Percentiles rank a stretch among this genome's conserved stretches.
Conservation (phyloP, 2,113 vertebrate species). For the Hippocampus barbouri region DNA sequence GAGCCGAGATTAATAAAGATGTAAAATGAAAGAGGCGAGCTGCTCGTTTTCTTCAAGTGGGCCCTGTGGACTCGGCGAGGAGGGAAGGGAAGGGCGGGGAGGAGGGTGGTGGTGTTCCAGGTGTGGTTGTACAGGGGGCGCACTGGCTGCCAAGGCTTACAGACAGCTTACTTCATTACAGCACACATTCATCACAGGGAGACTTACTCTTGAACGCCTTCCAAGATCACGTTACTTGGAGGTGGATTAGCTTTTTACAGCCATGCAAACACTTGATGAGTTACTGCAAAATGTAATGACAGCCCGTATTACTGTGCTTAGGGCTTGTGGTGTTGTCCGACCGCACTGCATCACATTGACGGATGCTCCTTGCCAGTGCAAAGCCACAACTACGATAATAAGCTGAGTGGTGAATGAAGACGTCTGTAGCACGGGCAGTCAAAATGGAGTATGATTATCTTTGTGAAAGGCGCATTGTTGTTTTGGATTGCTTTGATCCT, state of each 20-base stretch:
- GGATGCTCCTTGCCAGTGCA: neutral
- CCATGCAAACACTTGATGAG: neutral
- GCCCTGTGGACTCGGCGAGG: slow-evolving; percentile 24
- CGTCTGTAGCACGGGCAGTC: too few species aligned
- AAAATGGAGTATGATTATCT: too few species aligned
- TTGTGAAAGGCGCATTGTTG: too few species aligned
- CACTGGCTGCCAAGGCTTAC: slow-evolving; percentile 15
- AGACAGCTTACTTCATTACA: slow-evolving; percentile 17
- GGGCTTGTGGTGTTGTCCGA: neutral
- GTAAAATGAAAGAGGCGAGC: slow-evolving; percentile 21
- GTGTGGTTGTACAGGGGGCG: slow-evolving; percentile 27
- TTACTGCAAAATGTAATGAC: slow-evolving; percentile 5
- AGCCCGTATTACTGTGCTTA: neutral
- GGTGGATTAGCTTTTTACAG: neutral
- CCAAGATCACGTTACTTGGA: slow-evolving; percentile 1
- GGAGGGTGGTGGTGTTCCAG: slow-evolving; percentile 15
- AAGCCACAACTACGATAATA: neutral
- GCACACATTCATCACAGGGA: slow-evolving; percentile 22
- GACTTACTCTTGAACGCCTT: neutral
- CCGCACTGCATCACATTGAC: neutral
- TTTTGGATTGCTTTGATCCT: too few species aligned
- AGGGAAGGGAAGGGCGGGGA: neutral
- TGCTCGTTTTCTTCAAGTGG: slow-evolving; percentile 25
- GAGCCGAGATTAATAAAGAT: slow-evolving; percentile 25
- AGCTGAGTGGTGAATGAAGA: neutral